Conservation (phyloP, 1,140 invertebrate species). For the Antheraea mylitta region DNA sequence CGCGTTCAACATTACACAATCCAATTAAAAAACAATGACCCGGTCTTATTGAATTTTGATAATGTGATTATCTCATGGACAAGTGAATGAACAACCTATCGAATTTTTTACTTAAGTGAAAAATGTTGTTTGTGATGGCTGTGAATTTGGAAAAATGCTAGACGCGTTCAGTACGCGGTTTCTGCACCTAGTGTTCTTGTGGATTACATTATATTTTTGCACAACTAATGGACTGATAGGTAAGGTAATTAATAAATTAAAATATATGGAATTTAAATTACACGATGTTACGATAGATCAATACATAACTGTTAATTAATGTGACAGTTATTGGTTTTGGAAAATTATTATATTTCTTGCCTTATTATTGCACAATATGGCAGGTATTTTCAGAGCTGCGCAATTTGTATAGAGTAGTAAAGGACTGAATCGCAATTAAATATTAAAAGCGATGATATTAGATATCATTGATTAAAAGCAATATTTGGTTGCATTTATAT, state of each 20-base stretch:
- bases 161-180: slow-evolving; percentile 54
- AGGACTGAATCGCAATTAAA: no score
- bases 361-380: no score
- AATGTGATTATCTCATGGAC: slow-evolving; percentile 48
- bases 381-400: no score
- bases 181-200: slow-evolving; percentile 55
- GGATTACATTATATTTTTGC: slow-evolving; percentile 38
- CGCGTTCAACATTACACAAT: slow-evolving; percentile 34
- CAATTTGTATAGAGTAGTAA: no score
- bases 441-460: no score
- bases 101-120: not conserved
- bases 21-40: slow-evolving; percentile 55
- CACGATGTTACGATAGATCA: no score
- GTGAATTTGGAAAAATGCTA: slow-evolving; percentile 72
- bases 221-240: slow-evolving; percentile 61
- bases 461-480: no score
- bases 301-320: no score
- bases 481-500: no score
- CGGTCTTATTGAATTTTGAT: slow-evolving; percentile 44
- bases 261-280: no score
- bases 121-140: slow-evolving; percentile 35
- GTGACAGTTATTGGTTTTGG: no score
- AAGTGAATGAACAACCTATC: slow-evolving; percentile 39
- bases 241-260: slow-evolving; percentile 19
- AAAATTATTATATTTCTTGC: no score